These are phyloP conservation scores for Leiothrix lutea DNA, from an alignment of 2,113 vertebrate species.

Conservation along the genomic window DNA sequence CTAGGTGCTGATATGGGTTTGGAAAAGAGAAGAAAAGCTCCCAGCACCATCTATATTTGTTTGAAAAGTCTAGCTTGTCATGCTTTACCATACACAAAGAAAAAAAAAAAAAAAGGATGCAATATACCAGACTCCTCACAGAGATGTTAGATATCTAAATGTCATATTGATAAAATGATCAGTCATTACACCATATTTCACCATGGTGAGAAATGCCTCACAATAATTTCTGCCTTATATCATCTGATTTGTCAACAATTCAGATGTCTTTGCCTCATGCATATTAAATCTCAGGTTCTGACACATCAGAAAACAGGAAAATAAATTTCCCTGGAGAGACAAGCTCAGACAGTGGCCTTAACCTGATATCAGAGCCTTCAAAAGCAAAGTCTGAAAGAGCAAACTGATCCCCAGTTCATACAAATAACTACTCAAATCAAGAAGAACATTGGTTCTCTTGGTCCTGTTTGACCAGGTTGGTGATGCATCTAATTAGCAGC, in stretches of 20 bases:
- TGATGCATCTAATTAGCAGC: not conserved
- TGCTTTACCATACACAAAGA: not conserved
- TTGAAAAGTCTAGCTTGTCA: rapidly evolving
- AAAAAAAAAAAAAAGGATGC: not conserved
- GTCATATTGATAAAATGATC: not conserved
- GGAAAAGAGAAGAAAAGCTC: not conserved
- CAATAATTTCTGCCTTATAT: not conserved
- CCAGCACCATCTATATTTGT: not conserved
- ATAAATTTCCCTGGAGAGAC: not conserved
- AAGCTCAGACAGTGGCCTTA: not conserved
- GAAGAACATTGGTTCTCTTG: not conserved
- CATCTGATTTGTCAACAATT: not conserved
- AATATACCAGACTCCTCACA: not conserved
- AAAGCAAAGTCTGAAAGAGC: not conserved
- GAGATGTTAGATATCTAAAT: not conserved
- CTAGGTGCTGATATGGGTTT: not conserved
- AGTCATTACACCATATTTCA: not conserved
- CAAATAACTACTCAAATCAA: not conserved
- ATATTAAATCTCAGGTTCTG: not conserved
- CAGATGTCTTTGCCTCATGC: not conserved
- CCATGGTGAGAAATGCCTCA: not conserved
- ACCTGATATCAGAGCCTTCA: not conserved
- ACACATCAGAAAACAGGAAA: not conserved
- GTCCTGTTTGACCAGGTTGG: not conserved
- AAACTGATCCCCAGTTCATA: not conserved